Evolutionary conservation across 2,797 vertebrate genomes (phyloP), one percentile per base, ranked within the genome.

Genomic region (Sebastes hubbsi): DNA sequence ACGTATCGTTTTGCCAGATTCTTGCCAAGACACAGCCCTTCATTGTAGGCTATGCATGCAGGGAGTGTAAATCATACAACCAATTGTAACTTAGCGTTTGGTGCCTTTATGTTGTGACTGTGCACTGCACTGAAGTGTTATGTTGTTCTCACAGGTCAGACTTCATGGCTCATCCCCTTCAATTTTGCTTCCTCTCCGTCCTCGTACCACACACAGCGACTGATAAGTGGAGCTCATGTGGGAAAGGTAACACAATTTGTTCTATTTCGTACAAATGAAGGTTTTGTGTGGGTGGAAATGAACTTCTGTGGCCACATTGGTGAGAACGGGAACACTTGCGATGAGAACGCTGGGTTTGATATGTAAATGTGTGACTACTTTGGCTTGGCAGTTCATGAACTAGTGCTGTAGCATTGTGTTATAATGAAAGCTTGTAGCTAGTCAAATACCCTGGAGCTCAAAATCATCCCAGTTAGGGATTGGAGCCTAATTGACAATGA

Each of bases 401-500:
- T 62, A 25, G 74, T 61, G 54, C 38, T 84, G 78, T 36, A 42
- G 65, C 77, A 81, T 77, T 62, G 60, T 87, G 77, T 76, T 73
- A 68, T 75, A 70, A 88, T 64, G 56, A 83, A 84, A 80, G 80
- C 75, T 70, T 78, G 60, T 76, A 80, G 80, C 63, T 72, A 77
- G 69, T 87, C 63, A 90, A 86, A 92, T 61, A 82, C 71, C 89
- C 81, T 61, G 25, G 42, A 88, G 87, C 78, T 46, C 64, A 80
- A 68, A 81, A 71, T 74, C 61, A 62, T 81, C 78, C 86, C 80
- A 86, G 81, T 89, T 76, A 64, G 52, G 55, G 73, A 88, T 72
- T 71, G 14, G 60, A 67, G 34, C 18, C 13, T 83, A 89, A 90
- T 79, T 87, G 85, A 89, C 84, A 88, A 80, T 89, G 88, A 90